phyloP scores from a whole-genome alignment of 2,113 vertebrate species.

The Eudyptes chrysolophus region DNA sequence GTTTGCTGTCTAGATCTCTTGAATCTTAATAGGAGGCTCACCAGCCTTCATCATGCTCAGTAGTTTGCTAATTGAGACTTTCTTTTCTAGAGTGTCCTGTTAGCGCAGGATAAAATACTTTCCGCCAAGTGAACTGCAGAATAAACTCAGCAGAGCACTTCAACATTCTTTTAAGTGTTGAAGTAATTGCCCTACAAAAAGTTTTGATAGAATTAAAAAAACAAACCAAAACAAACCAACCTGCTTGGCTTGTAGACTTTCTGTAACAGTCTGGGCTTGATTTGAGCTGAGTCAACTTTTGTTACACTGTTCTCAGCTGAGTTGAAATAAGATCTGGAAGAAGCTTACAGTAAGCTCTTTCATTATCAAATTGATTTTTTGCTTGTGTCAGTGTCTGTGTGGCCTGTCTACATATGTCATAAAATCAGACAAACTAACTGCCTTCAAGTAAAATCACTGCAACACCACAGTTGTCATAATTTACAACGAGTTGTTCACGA shows the following conservation, averaged over 20 bases:
- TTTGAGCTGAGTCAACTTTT: neutral
- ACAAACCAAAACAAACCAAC: neutral
- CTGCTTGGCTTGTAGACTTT: neutral
- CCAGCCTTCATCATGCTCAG: neutral
- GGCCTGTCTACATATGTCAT: neutral
- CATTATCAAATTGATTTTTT: neutral
- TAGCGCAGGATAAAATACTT: neutral
- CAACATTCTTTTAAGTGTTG: neutral
- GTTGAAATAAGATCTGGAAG: neutral
- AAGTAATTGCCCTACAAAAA: neutral
- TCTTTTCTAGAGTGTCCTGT: neutral
- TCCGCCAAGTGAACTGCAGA: neutral
- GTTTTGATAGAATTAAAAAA: neutral
- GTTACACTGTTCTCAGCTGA: neutral
- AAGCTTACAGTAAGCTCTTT: neutral
- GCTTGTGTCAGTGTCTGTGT: neutral
- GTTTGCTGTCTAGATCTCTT: neutral
- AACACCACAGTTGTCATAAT: fast-evolving
- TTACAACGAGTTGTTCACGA: neutral
- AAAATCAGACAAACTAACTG: neutral
- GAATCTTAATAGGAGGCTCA: neutral
- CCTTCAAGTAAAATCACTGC: neutral
- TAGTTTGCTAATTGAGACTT: constrained; percentile 24
- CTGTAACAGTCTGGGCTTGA: neutral
- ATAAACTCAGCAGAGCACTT: neutral